Evolutionary conservation across 2,888 invertebrate genomes (phyloP).

Genomic region (Troilus luridus): DNA sequence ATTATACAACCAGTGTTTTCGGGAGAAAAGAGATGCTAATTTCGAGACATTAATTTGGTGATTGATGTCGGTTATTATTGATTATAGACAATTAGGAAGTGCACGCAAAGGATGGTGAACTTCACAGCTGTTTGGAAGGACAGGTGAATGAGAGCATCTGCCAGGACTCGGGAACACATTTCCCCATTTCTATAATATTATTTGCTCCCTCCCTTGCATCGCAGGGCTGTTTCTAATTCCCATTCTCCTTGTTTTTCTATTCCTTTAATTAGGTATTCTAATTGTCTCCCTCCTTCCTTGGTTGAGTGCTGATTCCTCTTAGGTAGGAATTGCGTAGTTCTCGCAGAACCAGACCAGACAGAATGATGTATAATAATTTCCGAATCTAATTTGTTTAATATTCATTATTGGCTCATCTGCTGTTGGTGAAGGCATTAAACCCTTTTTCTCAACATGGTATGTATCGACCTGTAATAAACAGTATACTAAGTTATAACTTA

Average conservation of each 20-base stretch:
- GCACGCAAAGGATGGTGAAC: background rate
- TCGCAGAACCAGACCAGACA: background rate
- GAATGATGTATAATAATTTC: background rate
- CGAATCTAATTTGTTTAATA: background rate
- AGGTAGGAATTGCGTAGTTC: background rate
- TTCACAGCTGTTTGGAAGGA: background rate
- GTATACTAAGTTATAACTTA: no score
- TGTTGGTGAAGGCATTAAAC: no score
- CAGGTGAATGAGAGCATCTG: slow-evolving; percentile 32
- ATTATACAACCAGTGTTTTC: background rate
- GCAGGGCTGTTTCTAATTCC: background rate
- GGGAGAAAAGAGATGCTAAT: background rate
- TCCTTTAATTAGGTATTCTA: slow-evolving; percentile 24
- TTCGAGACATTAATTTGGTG: background rate
- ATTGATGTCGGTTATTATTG: background rate
- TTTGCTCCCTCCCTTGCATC: background rate
- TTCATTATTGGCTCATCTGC: no score
- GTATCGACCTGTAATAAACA: no score
- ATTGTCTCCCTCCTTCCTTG: background rate
- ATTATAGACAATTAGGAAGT: slow-evolving; percentile 26
- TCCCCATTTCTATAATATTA: slow-evolving; percentile 34
- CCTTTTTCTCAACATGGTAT: no score
- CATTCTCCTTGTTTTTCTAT: background rate
- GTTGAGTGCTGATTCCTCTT: background rate
- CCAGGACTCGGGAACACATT: background rate